Evolutionary conservation across 2,888 invertebrate species (phyloP).

Genomic region (Xestia c-nigrum): DNA sequence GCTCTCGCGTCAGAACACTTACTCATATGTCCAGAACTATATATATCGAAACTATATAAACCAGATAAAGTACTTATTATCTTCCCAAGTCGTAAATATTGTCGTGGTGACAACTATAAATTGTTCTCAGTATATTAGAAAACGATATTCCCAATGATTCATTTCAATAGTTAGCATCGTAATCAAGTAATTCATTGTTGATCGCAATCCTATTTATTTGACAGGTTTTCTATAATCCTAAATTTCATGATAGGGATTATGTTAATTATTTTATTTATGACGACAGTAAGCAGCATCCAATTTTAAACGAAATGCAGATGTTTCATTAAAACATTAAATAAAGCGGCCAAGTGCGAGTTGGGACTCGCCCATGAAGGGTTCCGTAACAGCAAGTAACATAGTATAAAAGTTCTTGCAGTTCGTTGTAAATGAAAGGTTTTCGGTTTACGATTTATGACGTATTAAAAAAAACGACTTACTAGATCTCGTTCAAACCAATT

Average conservation of each 20-base stretch:
- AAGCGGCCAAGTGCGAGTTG: too few relatives aligned
- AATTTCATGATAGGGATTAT: slow-evolving; percentile 25
- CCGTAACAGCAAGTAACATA: too few relatives aligned
- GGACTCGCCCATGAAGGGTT: too few relatives aligned
- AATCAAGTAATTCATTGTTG: slow-evolving; percentile 38
- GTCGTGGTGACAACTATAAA: slow-evolving; percentile 53
- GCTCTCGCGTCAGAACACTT: slow-evolving; percentile 9
- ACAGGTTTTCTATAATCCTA: slow-evolving; percentile 13
- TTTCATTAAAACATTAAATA: background rate
- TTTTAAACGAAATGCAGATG: slow-evolving; percentile 1
- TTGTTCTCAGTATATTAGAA: slow-evolving; percentile 47
- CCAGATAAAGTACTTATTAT: slow-evolving; percentile 49
- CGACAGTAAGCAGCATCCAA: background rate
- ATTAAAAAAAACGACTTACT: too few relatives aligned
- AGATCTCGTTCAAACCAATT: too few relatives aligned
- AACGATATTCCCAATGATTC: slow-evolving; percentile 50
- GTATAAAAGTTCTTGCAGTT: too few relatives aligned
- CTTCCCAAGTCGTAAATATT: slow-evolving; percentile 52
- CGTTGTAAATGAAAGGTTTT: too few relatives aligned
- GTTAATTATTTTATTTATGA: slow-evolving; percentile 21
- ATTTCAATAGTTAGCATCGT: slow-evolving; percentile 36
- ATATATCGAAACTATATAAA: slow-evolving; percentile 41
- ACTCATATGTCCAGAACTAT: slow-evolving; percentile 29
- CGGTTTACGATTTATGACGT: too few relatives aligned
- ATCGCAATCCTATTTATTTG: slow-evolving; percentile 41